Evolutionary conservation across 2,888 invertebrate genomes (phyloP).

Genomic region (Sesia apiformis): DNA sequence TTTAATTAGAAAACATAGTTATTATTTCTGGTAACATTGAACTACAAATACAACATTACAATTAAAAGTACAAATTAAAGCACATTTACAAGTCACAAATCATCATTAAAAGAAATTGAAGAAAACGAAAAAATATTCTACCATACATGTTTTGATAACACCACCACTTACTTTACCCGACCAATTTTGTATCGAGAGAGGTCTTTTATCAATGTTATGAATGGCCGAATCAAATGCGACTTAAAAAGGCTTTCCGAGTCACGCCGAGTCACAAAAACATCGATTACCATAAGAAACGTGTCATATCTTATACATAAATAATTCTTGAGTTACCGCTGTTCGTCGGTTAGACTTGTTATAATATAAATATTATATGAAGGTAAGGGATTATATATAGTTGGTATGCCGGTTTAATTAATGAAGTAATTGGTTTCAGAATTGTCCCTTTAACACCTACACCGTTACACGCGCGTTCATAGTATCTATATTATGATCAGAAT

Average conservation of each 20-base stretch:
- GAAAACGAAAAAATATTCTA: no score
- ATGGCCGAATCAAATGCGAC: neutral
- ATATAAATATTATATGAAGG: neutral
- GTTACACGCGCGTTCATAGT: neutral
- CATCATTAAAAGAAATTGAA: no score
- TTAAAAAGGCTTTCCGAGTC: neutral
- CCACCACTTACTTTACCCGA: no score
- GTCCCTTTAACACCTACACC: neutral
- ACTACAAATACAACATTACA: neutral
- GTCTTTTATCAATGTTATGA: no score
- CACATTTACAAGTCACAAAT: neutral
- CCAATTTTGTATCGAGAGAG: no score
- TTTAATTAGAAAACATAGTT: neutral
- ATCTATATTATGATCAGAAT: no score
- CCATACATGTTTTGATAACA: no score
- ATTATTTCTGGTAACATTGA: neutral
- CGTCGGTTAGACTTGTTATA: neutral
- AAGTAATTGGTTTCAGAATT: neutral
- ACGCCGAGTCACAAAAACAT: slow-evolving; percentile 4
- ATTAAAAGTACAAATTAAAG: neutral
- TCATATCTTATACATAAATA: slow-evolving; percentile 15
- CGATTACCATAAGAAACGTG: slow-evolving; percentile 14
- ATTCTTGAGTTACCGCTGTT: slow-evolving; percentile 7
- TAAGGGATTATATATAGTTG: neutral
- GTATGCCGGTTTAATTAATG: neutral